A percentile compares a stretch with the other conserved stretches of the same genome.
Conservation (phyloP, 1,140 invertebrate genomes). For the Coenobita brevimanus region DNA sequence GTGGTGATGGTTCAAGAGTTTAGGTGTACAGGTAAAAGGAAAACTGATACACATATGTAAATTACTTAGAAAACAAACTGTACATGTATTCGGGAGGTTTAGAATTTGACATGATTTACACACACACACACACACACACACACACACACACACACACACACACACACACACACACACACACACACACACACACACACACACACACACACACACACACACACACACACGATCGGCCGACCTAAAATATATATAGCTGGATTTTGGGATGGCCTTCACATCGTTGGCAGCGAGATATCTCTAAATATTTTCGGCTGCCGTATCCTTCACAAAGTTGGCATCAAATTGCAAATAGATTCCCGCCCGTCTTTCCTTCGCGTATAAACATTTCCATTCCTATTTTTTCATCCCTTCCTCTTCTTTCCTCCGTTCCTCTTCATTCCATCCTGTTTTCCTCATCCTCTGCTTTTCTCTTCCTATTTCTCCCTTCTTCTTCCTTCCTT, state of each 20-base stretch:
- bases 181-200: conserved; percentile 35
- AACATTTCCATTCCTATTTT: not conserved
- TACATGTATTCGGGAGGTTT: no score
- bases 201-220: conserved; percentile 28
- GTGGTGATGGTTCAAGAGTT: no score
- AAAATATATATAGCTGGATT: no score
- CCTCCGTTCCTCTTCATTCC: not conserved
- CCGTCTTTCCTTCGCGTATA: not conserved
- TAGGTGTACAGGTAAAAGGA: no score
- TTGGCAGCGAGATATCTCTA: no score
- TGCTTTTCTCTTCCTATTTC: not conserved
- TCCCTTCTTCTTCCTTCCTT: no score
- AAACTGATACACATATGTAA: no score
- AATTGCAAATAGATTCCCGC: not conserved
- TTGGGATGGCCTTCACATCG: no score
- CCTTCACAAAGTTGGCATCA: not conserved
- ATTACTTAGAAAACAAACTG: no score
- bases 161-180: conserved; percentile 26
- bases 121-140: not conserved
- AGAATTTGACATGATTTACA: no score
- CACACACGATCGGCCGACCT: not conserved
- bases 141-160: conserved; percentile 19
- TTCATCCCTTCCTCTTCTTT: not conserved
- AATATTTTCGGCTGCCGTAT: no score
- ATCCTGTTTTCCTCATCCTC: no score